Evolutionary conservation across 2,113 vertebrate species (phyloP), one percentile per base, ranked within the genome.

Genomic region (Argyrosomus japonicus): DNA sequence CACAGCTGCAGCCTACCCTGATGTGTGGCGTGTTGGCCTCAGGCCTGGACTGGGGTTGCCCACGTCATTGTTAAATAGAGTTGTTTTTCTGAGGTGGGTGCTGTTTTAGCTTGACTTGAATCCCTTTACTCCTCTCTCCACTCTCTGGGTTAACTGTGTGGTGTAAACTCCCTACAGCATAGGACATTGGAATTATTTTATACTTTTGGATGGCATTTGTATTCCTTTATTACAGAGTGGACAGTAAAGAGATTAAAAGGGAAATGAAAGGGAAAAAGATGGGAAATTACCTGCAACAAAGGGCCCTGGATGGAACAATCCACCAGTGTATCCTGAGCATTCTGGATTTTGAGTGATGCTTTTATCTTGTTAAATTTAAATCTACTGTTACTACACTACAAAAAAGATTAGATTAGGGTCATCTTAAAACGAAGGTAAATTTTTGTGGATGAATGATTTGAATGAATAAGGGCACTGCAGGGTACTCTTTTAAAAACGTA

Each of bases 381-480:
- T 3, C 10, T 78, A 61, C 10, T 25, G 36, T 51, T 48, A 40
- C 36, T 40, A 40, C 36, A 40, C 61, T 27, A 36, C 13, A 15
- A 1, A 25, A 18, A 13, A 53, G 36, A 51, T n/a, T 21, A 21
- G 15, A 29, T 60, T 60, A 8, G 2, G 17, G 3, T 50, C 57
- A 45, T 1, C 43, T 56, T 48, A 58, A 67, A 58, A 79, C 36
- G 79, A 65, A 68, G 25, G 17, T 18, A 5, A 15, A 21, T 71
- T 18, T 68, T 50, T 57, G 3, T 56, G 61, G 2, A 25, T 67
- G 69, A 51, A 25, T 54, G 29, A 58, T 84, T 68, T 43, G 15
- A 75, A 84, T 56, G 8, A 64, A 70, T 5, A 63, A 54, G 36
- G 47, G 25, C 4, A 29, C 15, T 21, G 48, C 5, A 40, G 14